Percentiles rank a stretch among this genome's conserved stretches.
phyloP scores from a whole-genome alignment of 35 echinoderm and acorn worm species.

The Apostichopus californicus region DNA sequence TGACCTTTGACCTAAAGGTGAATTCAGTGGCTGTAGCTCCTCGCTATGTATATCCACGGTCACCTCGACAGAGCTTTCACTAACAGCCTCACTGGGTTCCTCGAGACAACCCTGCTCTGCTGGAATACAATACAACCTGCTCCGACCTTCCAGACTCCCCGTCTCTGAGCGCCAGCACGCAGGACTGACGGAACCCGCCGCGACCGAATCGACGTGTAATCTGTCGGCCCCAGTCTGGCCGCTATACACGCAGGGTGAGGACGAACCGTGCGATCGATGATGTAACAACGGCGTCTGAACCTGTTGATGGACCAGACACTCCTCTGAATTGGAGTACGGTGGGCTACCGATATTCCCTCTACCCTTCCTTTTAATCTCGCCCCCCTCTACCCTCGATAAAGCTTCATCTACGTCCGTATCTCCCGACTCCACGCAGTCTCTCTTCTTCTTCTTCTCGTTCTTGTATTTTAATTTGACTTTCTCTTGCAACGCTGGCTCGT shows the following conservation, averaged over 20 bases:
- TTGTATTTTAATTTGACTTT: slow-evolving; percentile 33
- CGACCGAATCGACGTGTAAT: neutral
- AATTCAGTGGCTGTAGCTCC: neutral
- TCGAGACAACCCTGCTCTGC: neutral
- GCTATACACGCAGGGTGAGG: neutral
- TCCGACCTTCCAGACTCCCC: neutral
- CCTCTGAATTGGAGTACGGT: neutral
- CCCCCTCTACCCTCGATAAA: neutral
- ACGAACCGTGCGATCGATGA: neutral
- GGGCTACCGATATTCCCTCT: neutral
- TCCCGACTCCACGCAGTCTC: neutral
- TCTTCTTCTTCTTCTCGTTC: neutral
- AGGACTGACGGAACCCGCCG: neutral
- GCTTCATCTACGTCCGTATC: slow-evolving; percentile 2
- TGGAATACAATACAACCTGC: slow-evolving; percentile 23
- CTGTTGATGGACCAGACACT: neutral
- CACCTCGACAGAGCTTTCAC: slow-evolving; percentile 33
- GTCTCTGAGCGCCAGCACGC: neutral
- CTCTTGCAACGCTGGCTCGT: neutral
- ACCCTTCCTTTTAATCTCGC: neutral
- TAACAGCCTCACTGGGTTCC: neutral
- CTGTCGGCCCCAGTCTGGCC: neutral
- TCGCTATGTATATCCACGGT: slow-evolving; percentile 20
- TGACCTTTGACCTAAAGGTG: neutral
- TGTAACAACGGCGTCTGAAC: neutral